Base-by-base conservation (phyloP, 2,888 invertebrate genomes). In the Eilema griseolum region DNA sequence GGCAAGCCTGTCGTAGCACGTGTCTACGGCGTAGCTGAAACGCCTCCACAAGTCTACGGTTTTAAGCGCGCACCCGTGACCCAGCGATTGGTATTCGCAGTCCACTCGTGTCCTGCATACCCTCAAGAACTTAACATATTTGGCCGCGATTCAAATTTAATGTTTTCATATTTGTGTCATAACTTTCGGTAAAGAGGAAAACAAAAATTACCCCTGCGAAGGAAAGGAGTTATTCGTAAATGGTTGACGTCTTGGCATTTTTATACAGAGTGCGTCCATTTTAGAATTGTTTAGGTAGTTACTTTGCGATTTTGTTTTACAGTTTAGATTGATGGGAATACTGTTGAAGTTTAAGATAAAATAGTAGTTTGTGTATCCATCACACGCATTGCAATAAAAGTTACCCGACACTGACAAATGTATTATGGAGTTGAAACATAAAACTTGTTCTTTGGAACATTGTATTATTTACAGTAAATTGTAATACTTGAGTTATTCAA, bases 131-230 rank as follows among this genome's bases (percentile, higher is more conserved):
- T 91, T 91, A 92, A 92, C 92, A 93, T 92, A 93, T 93, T 94
- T 94, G 93, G 92, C 93, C 83, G 85, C 88, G 89, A 90, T 93
- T 94, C 92, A 94, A 95, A 93, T 93, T 92, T 91, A 93, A 93
- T 94, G 90, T 92, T 92, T 93, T 91, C 91, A 92, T 91, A 93
- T 91, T 93, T 92, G 89, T 92, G 92, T 91, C 91, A 92, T 92
- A 93, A 93, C 89, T 93, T 93, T 91, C 83, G 80, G 89, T 88
- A 88, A 91, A 92, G 88, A 89, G 88, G 88, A 89, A 92, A 91
- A 93, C 89, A 92, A 93, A 92, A 93, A 93, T 92, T 91, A 91
- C 88, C 85, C 86, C 84, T 85, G 86, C 88, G 80, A 83, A 85
- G 85, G 87, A 87, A 91, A 90, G 86, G 90, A 91, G 92, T 93